phyloP scores from a whole-genome alignment of 2,888 invertebrate species.

The Harpagoxenus sublaevis region DNA sequence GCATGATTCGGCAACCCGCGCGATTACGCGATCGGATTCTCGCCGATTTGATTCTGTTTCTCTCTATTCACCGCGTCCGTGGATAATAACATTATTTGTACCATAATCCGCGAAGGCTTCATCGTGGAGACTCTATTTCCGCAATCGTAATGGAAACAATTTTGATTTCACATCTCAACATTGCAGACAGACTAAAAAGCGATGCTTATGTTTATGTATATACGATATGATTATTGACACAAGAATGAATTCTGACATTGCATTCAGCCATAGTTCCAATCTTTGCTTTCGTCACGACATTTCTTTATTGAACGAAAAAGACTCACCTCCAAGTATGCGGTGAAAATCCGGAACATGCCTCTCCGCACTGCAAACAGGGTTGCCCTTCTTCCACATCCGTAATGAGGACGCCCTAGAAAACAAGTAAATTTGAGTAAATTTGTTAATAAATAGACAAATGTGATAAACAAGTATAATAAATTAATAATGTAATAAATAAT shows the following conservation, averaged over 20 bases:
- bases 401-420: conserved; percentile 93
- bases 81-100: not conserved
- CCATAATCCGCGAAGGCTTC: not conserved
- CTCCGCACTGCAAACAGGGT: conserved; percentile 94
- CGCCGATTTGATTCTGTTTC: not conserved
- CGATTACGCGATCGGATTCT: conserved; percentile 24
- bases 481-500: not conserved
- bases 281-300: not conserved
- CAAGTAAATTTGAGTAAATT: conserved; percentile 61
- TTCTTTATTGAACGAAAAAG: not conserved
- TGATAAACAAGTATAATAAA: not conserved
- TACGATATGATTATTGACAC: not conserved
- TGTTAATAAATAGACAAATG: not conserved
- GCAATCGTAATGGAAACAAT: not conserved
- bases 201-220: not conserved
- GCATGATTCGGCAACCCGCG: conserved; percentile 55
- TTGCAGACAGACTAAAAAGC: not conserved
- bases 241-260: too few species aligned
- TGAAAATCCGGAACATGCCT: conserved; percentile 93
- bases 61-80: not conserved
- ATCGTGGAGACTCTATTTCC: not conserved
- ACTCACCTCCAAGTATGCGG: conserved; percentile 96
- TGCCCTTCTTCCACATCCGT: conserved; percentile 95
- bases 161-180: not conserved
- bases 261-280: not conserved